phyloP scores from a whole-genome alignment of 2,797 vertebrate species.

The Ataeniobius toweri region DNA sequence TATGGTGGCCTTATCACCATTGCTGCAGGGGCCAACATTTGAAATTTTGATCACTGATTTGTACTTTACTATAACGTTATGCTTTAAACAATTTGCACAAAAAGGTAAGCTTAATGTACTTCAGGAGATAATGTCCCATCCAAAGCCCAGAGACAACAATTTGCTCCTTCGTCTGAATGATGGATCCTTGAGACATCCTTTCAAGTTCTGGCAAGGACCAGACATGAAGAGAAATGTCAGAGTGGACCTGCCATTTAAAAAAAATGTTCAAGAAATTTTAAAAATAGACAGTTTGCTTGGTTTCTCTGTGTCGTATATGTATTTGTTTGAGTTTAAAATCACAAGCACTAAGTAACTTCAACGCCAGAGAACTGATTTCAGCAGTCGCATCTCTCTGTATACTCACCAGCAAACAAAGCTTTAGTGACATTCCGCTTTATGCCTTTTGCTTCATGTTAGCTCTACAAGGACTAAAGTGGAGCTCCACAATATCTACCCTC shows the following conservation, averaged over 20 bases:
- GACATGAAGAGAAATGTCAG: conserved; percentile 45
- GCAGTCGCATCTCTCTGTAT: conserved; percentile 19
- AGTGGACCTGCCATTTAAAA: conserved; percentile 48
- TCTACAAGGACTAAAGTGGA: conserved; percentile 38
- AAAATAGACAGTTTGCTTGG: conserved; percentile 35
- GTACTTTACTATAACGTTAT: neutral
- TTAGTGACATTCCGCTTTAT: conserved; percentile 35
- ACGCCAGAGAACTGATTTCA: conserved; percentile 46
- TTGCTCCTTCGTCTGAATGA: conserved; percentile 49
- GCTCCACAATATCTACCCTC: conserved; percentile 23
- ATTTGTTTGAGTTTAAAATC: neutral
- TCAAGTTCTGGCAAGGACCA: conserved; percentile 40
- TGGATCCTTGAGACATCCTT: conserved; percentile 43
- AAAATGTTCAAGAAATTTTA: neutral
- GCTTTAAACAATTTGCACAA: conserved; percentile 28
- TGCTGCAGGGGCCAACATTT: conserved; percentile 20
- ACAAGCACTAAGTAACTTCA: conserved; percentile 13
- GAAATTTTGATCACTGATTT: conserved; percentile 30
- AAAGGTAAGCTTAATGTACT: conserved; percentile 45
- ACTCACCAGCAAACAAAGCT: conserved; percentile 23
- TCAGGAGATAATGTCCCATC: neutral
- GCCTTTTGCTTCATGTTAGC: conserved; percentile 6
- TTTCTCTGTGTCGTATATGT: conserved; percentile 25
- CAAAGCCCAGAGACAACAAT: conserved; percentile 55
- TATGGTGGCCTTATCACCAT: neutral